These are phyloP conservation scores for Watsonalla cultraria DNA, from an alignment of 2,888 invertebrate genomes.

Conservation along the genomic window DNA sequence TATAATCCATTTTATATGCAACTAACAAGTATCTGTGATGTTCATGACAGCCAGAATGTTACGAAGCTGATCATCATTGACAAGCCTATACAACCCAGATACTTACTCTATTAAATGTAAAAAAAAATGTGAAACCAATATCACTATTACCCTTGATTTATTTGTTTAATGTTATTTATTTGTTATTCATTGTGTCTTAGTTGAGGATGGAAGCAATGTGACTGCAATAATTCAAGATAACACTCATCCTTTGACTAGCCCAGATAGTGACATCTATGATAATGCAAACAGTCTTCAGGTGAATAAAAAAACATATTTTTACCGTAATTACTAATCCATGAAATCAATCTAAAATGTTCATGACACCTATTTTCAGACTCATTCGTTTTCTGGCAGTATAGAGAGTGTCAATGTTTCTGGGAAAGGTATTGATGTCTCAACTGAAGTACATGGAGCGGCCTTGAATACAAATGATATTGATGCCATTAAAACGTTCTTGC, in stretches of 20 bases:
- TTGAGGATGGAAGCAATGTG: slow-evolving; percentile 39
- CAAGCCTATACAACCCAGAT: too few relatives aligned
- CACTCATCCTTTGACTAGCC: slow-evolving; percentile 87
- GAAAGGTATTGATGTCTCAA: slow-evolving; percentile 59
- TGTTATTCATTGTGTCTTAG: slow-evolving; percentile 9
- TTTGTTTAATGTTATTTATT: slow-evolving; percentile 1
- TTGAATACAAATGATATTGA: slow-evolving; percentile 91
- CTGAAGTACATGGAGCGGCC: slow-evolving; percentile 84
- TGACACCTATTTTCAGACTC: slow-evolving; percentile 47
- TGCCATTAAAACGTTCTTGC: slow-evolving; percentile 88
- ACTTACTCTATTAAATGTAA: neutral
- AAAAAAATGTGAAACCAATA: too few relatives aligned
- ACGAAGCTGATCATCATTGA: too few relatives aligned
- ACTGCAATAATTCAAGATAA: slow-evolving; percentile 43
- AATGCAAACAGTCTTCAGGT: slow-evolving; percentile 77
- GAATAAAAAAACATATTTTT: slow-evolving; percentile 3
- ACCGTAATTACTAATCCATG: neutral
- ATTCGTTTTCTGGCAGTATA: slow-evolving; percentile 75
- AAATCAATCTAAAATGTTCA: neutral
- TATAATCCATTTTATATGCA: too few relatives aligned
- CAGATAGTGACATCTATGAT: slow-evolving; percentile 78
- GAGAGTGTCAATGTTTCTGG: slow-evolving; percentile 80
- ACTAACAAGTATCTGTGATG: too few relatives aligned
- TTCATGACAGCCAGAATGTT: too few relatives aligned
- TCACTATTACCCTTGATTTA: slow-evolving; percentile 7